phyloP scores from a whole-genome alignment of 2,797 vertebrate species.

The Buphagus erythrorhynchus region DNA sequence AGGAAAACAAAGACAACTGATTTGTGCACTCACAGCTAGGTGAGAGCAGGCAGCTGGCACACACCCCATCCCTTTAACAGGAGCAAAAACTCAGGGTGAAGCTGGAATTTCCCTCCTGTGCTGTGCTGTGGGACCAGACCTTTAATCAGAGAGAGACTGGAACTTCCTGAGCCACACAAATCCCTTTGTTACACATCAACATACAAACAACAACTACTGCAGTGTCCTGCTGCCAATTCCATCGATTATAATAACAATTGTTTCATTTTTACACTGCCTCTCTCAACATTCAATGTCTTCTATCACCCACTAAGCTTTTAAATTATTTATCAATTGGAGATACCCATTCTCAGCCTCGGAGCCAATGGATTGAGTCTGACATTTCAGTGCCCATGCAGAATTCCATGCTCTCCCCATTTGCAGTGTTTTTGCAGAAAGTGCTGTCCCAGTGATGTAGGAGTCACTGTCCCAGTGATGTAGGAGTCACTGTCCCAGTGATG shows the following conservation, averaged over 20 bases:
- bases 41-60: background rate
- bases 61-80: background rate
- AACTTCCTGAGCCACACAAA: background rate
- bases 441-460: background rate
- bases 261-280: background rate
- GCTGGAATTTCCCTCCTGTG: background rate
- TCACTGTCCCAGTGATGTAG: too few species aligned
- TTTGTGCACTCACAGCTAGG: background rate
- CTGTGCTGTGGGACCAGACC: background rate
- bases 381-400: accelerated
- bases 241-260: accelerated
- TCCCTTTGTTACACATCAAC: accelerated
- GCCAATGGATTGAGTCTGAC: background rate
- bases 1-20: background rate
- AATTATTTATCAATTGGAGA: background rate
- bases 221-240: background rate
- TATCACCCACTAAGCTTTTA: background rate
- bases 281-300: accelerated
- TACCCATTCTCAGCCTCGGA: background rate
- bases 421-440: background rate
- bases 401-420: background rate
- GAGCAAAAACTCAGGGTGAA: background rate
- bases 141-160: background rate
- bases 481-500: background rate
- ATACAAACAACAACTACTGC: background rate